A percentile compares a stretch with the other conserved stretches of the same genome.
phyloP scores from a whole-genome alignment of 2,888 invertebrate species.

The Amiota communis region DNA sequence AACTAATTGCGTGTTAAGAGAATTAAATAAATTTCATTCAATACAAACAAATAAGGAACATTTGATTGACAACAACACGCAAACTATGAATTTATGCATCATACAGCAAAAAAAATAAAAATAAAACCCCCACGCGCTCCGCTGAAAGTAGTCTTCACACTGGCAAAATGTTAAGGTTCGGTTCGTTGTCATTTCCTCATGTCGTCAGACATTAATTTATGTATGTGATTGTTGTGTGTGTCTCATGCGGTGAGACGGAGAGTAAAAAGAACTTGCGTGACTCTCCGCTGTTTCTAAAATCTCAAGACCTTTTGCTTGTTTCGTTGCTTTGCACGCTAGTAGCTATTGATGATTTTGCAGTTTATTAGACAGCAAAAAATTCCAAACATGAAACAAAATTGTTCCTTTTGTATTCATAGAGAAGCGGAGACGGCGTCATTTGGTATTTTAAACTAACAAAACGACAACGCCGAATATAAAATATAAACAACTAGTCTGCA shows the following conservation, averaged over 20 bases:
- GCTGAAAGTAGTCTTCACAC: too few relatives aligned
- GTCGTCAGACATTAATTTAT: conserved; percentile 19
- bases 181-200: not conserved
- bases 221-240: not conserved
- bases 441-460: conserved; percentile 60
- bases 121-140: too few relatives aligned
- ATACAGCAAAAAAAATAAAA: not conserved
- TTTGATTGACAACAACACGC: conserved; percentile 65
- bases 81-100: conserved; percentile 43
- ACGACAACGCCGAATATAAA: conserved; percentile 3
- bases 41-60: conserved; percentile 64
- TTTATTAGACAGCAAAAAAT: conserved; percentile 29
- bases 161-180: not conserved
- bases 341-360: not conserved
- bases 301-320: conserved; percentile 33
- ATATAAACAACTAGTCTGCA: conserved; percentile 15
- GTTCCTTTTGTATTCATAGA: conserved; percentile 57
- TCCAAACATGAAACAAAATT: conserved; percentile 51
- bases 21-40: conserved; percentile 65
- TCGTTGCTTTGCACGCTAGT: conserved; percentile 55
- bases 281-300: not conserved
- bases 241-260: not conserved
- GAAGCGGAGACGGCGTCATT: conserved; percentile 63
- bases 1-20: conserved; percentile 64
- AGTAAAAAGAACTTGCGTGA: not conserved